Conservation (phyloP, 2,888 invertebrate genomes). For the Sicus ferrugineus region DNA sequence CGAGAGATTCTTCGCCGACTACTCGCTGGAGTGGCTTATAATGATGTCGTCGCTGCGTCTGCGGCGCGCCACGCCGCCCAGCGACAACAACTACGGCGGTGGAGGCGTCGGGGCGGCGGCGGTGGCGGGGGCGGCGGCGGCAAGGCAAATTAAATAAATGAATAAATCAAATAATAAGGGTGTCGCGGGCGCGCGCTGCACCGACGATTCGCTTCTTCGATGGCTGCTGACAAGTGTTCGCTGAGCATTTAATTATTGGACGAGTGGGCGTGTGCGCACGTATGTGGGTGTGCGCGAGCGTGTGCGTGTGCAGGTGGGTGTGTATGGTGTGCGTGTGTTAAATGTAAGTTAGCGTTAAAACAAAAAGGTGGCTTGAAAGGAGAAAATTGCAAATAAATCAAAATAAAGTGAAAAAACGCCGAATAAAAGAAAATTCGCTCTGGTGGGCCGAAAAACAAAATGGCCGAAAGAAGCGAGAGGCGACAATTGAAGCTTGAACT, state of each 20-base stretch:
- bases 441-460: background rate
- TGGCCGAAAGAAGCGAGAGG: background rate
- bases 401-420: background rate
- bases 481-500: background rate
- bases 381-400: background rate
- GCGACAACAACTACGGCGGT: background rate
- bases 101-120: background rate
- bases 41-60: conserved; percentile 22
- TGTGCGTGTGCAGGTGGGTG: background rate
- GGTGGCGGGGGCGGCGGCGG: conserved; percentile 7
- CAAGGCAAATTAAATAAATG: conserved; percentile 34
- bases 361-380: conserved; percentile 5
- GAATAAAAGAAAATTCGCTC: background rate
- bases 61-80: background rate
- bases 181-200: background rate
- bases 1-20: background rate
- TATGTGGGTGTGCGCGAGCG: conserved; percentile 6
- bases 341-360: conserved; percentile 8
- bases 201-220: conserved; percentile 25
- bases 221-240: conserved; percentile 33
- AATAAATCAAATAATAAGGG: conserved; percentile 22
- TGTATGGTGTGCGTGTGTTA: conserved; percentile 4
- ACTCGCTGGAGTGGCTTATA: conserved; percentile 30
- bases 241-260: conserved; percentile 34
- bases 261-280: conserved; percentile 26